These are phyloP conservation scores for Plagodis dolabraria DNA, from an alignment of 2,888 invertebrate genomes.

Conservation along the genomic window DNA sequence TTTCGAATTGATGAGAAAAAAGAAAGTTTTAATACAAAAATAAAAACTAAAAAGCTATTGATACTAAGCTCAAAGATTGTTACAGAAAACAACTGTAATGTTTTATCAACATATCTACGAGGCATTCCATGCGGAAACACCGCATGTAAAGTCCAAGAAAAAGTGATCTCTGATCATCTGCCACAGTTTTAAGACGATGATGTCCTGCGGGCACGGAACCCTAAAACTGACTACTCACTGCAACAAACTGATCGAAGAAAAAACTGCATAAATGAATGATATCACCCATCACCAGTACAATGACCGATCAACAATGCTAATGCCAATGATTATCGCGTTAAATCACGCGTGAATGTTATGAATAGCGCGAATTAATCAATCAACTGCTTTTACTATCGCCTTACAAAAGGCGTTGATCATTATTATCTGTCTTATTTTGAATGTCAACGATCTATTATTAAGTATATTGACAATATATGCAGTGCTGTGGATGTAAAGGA, in stretches of 20 bases:
- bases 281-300: conserved; percentile 26
- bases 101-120: too few species aligned
- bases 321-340: conserved; percentile 27
- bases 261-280: conserved; percentile 14
- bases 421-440: conserved; percentile 15
- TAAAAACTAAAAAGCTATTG: too few species aligned
- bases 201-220: too few species aligned
- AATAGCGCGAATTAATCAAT: conserved; percentile 26
- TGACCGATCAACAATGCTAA: conserved; percentile 34
- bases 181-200: too few species aligned
- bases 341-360: conserved; percentile 34
- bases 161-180: too few species aligned
- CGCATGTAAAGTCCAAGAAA: too few species aligned
- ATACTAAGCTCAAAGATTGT: too few species aligned
- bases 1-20: too few species aligned
- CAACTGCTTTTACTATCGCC: conserved; percentile 24
- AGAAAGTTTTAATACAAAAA: too few species aligned
- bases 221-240: neutral
- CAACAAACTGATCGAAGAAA: neutral
- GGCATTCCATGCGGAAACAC: too few species aligned
- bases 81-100: too few species aligned
- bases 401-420: conserved; percentile 2
- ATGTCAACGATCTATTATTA: conserved; percentile 19
- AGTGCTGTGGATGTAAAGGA: neutral
- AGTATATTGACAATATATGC: neutral